Evolutionary conservation across 2,888 invertebrate species (phyloP), one percentile per base, ranked within the genome.

Genomic region (Kuschelorhynchus macadamiae): DNA sequence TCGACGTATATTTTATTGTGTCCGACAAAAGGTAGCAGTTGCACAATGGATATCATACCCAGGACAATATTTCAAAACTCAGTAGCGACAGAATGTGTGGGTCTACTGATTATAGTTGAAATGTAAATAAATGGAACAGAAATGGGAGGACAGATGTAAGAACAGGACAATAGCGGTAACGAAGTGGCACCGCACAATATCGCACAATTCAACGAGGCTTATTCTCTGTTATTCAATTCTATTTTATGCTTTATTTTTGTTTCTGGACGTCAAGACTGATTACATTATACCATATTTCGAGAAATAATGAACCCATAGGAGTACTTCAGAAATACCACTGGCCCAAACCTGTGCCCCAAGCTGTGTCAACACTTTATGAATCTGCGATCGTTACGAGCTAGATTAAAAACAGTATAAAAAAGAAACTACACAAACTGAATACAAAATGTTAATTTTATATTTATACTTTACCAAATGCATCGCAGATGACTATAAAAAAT

Each of bases 151-250:
- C 69, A 69, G 69, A 69, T 69, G 69, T 42, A 53, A 60, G 59
- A 69, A 49, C 41, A 53, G 53, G 59, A 82, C 81, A 82, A 82
- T 82, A 74, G 79, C 73, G 73, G 77, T 82, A 82, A 82, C 82
- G 82, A 82, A 81, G 79, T 79, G 78, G 77, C 77, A 69, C 55
- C 62, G 57, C 71, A 75, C 74, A 75, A 75, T 75, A 75, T 76
- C 74, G 71, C 73, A 77, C 74, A 77, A 77, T 76, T 76, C 75
- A 71, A 53, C 63, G 53, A 18, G 14, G 56, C 42, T 12, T 53
- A 50, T 50, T 61, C 52, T 50, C 50, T 20, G 42, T 55, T 55
- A 62, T 67, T 62, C 67, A 57, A 47, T 67, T 56, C 21, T 9
- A 12, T 47, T 61, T 62, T 62, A 32, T 55, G 20, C n/a, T 17